Evolutionary conservation across 2,113 vertebrate genomes (phyloP).

Genomic region (Etheostoma spectabile): DNA sequence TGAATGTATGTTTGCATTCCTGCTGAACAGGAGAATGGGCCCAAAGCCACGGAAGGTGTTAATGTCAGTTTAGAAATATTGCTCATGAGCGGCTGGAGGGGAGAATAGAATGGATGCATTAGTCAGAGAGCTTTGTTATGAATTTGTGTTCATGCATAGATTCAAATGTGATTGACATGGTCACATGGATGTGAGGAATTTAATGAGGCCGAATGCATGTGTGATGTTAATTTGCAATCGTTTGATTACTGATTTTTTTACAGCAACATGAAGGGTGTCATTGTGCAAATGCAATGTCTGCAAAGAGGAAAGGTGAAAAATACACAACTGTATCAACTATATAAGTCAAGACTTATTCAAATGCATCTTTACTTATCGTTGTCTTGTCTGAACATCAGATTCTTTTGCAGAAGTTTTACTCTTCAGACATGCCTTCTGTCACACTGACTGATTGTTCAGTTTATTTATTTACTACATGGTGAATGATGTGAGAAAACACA

Average conservation of each 20-base stretch:
- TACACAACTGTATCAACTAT: neutral
- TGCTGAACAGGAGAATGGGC: conserved; percentile 72
- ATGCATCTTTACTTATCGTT: neutral
- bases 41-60: conserved; percentile 73
- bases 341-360: neutral
- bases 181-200: conserved; percentile 31
- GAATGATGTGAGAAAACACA: conserved; percentile 68
- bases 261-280: conserved; percentile 20
- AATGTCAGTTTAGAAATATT: conserved; percentile 58
- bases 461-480: conserved; percentile 65
- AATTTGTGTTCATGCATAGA: conserved; percentile 28
- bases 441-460: conserved; percentile 56
- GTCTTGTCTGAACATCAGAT: conserved; percentile 33
- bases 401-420: conserved; percentile 50
- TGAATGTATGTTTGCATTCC: conserved; percentile 85
- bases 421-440: conserved; percentile 38
- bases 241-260: conserved; percentile 34
- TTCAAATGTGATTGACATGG: conserved; percentile 33
- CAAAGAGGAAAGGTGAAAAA: conserved; percentile 11
- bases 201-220: conserved; percentile 6
- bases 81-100: conserved; percentile 34
- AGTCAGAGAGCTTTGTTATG: conserved; percentile 55
- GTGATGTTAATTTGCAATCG: neutral
- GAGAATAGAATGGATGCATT: conserved; percentile 38
- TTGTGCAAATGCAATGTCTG: conserved; percentile 8